Conservation (phyloP, 2,888 invertebrate species). For the Sphaerophoria taeniata region DNA sequence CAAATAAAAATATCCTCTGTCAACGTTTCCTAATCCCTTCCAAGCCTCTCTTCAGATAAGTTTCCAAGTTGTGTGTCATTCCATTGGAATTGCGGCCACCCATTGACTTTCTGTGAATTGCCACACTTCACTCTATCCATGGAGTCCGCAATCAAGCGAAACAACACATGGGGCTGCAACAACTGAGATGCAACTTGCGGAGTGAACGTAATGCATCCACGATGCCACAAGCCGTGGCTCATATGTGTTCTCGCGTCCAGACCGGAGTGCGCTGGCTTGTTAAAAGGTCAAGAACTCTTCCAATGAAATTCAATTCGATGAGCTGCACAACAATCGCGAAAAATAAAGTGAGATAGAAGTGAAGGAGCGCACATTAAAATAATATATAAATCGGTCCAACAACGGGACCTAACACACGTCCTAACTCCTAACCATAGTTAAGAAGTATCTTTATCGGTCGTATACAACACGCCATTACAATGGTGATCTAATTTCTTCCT, state of each 20-base stretch:
- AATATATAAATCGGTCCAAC: constrained; percentile 43
- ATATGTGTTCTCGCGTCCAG: constrained; percentile 11
- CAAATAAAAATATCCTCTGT: constrained; percentile 29
- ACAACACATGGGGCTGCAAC: constrained; percentile 43
- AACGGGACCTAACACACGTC: constrained; percentile 50
- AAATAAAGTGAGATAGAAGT: constrained; percentile 43
- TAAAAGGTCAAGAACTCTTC: constrained; percentile 68
- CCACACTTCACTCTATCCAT: constrained; percentile 48
- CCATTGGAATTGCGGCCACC: constrained; percentile 56
- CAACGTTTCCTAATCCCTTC: constrained; percentile 22
- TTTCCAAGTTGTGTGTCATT: constrained; percentile 46
- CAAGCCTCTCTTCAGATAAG: not conserved
- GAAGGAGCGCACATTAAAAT: constrained; percentile 46
- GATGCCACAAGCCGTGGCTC: constrained; percentile 6
- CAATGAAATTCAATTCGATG: constrained; percentile 68
- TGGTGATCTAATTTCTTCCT: constrained; percentile 73
- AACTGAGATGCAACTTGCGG: constrained; percentile 21
- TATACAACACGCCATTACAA: constrained; percentile 66
- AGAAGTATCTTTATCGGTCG: constrained; percentile 43
- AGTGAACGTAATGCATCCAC: constrained; percentile 37
- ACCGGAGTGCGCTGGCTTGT: constrained; percentile 36
- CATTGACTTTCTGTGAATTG: constrained; percentile 50
- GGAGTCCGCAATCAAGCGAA: constrained; percentile 45
- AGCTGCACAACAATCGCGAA: constrained; percentile 55
- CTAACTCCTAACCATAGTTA: not conserved